Conservation (phyloP, 2,888 invertebrate genomes). For the Pyralis farinalis region DNA sequence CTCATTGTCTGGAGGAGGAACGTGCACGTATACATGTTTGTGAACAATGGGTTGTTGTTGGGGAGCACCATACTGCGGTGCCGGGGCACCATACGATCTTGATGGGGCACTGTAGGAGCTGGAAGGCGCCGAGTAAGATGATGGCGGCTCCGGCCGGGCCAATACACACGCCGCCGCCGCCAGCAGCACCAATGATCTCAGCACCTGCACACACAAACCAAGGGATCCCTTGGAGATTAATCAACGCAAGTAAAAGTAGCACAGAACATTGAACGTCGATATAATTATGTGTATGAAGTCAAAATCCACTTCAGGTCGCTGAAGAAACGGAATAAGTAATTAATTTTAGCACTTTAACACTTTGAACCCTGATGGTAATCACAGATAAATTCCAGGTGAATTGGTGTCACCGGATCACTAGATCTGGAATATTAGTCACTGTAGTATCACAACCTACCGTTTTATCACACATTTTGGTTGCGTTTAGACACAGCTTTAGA, state of each 20-base stretch:
- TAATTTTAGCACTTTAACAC: slow-evolving; percentile 18
- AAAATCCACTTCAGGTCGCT: too few relatives aligned
- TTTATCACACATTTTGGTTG: slow-evolving; percentile 69
- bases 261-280: too few relatives aligned
- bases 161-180: slow-evolving; percentile 62
- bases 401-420: slow-evolving; percentile 45
- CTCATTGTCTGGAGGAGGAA: slow-evolving; percentile 93
- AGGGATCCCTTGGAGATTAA: not conserved
- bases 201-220: slow-evolving; percentile 64
- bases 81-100: slow-evolving; percentile 75
- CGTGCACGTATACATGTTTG: slow-evolving; percentile 95
- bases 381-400: slow-evolving; percentile 16
- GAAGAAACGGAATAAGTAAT: too few relatives aligned
- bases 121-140: slow-evolving; percentile 81
- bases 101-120: slow-evolving; percentile 59
- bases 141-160: slow-evolving; percentile 80
- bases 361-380: slow-evolving; percentile 20
- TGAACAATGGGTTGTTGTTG: slow-evolving; percentile 89
- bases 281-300: too few relatives aligned
- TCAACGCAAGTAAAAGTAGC: not conserved
- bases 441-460: slow-evolving; percentile 59
- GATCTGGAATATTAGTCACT: slow-evolving; percentile 31
- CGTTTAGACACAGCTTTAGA: slow-evolving; percentile 55
- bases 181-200: slow-evolving; percentile 64
- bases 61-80: slow-evolving; percentile 86